Evolutionary conservation across 2,888 invertebrate genomes (phyloP).

Genomic region (Hyles lineata): DNA sequence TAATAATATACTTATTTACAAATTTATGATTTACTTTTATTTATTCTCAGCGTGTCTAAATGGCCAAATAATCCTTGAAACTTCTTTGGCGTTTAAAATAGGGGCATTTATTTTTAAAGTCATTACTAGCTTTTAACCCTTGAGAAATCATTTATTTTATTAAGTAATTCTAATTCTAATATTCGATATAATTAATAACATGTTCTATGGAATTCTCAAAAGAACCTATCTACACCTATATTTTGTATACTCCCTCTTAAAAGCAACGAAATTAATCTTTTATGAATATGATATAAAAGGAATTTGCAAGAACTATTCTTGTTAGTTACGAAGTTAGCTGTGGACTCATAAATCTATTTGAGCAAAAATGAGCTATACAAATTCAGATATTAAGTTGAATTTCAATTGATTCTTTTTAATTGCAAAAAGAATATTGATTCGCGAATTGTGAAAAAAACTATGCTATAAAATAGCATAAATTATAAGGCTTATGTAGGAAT

Average conservation of each 20-base stretch:
- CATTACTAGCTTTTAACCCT: neutral
- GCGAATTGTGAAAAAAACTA: neutral
- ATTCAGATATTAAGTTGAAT: no score
- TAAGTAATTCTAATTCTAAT: neutral
- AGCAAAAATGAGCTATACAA: no score
- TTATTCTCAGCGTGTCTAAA: neutral
- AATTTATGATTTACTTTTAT: neutral
- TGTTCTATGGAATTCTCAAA: no score
- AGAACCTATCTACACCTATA: no score
- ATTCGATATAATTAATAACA: neutral
- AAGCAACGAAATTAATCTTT: no score
- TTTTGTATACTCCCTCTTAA: no score
- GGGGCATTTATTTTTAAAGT: neutral
- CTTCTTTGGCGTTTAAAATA: neutral
- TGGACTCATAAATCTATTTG: no score
- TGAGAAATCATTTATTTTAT: neutral
- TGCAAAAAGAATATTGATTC: neutral
- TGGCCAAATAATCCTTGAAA: neutral
- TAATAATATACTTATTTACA: neutral
- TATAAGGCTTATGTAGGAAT: neutral
- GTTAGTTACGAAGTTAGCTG: no score
- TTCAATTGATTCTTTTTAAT: neutral
- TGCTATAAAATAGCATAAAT: no score
- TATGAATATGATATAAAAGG: no score
- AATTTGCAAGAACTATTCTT: no score